These are phyloP conservation scores for Anabacerthia variegaticeps DNA, from an alignment of 2,797 vertebrate genomes.

Conservation along the genomic window DNA sequence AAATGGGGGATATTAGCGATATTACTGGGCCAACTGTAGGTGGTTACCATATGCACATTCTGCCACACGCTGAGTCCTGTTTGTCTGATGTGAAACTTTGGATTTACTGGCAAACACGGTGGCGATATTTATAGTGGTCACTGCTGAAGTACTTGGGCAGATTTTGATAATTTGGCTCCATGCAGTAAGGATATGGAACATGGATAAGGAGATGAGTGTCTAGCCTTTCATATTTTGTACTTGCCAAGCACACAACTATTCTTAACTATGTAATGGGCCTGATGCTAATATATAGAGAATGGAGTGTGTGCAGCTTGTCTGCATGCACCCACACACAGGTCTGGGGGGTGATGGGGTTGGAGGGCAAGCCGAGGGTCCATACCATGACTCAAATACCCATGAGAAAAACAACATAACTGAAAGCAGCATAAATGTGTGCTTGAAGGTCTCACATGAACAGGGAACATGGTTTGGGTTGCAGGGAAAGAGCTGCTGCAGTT, in stretches of 20 bases:
- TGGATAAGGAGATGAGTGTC: background rate
- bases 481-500: background rate
- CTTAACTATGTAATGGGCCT: background rate
- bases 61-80: background rate
- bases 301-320: background rate
- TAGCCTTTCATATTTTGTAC: background rate
- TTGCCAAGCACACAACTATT: background rate
- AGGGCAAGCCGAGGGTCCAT: background rate
- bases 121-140: background rate
- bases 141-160: background rate
- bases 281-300: background rate
- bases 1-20: background rate
- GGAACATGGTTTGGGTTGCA: background rate
- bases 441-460: fast-evolving
- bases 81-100: background rate
- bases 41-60: conserved; percentile 1
- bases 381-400: background rate
- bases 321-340: no score
- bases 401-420: background rate
- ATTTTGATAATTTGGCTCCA: background rate
- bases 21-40: background rate
- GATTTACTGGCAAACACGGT: background rate
- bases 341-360: background rate
- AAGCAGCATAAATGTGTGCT: fast-evolving
- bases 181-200: background rate